Base-by-base conservation (phyloP, 35 echinoderm and acorn worm species). In the Ophiothrix spiculata region DNA sequence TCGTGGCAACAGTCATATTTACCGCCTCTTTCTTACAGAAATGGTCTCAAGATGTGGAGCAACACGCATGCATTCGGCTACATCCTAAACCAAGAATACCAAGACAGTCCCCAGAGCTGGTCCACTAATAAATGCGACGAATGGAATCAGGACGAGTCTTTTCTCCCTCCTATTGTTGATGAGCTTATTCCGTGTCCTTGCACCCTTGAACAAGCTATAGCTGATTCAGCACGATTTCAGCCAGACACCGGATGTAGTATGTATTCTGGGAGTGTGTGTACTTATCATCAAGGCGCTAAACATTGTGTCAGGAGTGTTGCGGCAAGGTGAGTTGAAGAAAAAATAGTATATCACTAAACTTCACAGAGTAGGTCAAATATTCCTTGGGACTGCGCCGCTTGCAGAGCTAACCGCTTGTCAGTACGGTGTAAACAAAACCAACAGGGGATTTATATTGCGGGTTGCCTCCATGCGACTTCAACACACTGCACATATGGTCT, bases 181-280 rank as follows among this genome's bases (percentile, higher is more conserved):
- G 86, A 87, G 23, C 81, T 92, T 23, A 69, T 80, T 25, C 83
- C 77, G n/a, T 92, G 90, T 75, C 92, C 92, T 17, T 94, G 92
- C 76, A 89, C 89, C 77, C 36, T 94, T 10, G 77, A 39, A 25
- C 87, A 90, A 40, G 92, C 92, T 0, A 12, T 94, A 35, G 92
- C 87, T 4, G 87, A 94, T 42, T 41, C 80, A 60, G 92, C 79
- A 21, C 92, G 82, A 35, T 94, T 94, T 78, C 38, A 81, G 35
- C 92, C 92, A 19, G 49, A 79, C 3, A 36, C 77, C 12, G 37
- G 39, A 29, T 94, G 92, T 74, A 89, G 89, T 37, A 86, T 94
- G 92, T 46, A 88, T n/a, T 56, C 39, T 16, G 84, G 45, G 8
- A 54, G 45, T 21, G 21, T 21, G 21, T 54, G 45, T 54, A 54